Evolutionary conservation across 2,113 vertebrate species (phyloP).

Genomic region (Fregata magnificens): DNA sequence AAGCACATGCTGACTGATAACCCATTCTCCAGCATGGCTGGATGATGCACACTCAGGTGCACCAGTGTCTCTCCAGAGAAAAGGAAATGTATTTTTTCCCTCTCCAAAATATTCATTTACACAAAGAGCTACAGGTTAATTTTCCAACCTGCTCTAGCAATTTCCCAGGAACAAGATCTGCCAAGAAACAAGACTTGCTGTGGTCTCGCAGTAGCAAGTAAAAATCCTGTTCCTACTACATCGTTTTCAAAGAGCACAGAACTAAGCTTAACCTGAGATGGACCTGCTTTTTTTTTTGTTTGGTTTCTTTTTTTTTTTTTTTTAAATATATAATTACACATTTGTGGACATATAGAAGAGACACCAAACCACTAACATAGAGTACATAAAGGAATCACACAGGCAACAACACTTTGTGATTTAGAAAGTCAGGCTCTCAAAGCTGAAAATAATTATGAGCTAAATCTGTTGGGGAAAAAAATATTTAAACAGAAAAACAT

Average conservation of each 20-base stretch:
- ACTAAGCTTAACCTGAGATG: background rate
- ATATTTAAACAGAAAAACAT: background rate
- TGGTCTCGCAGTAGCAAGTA: background rate
- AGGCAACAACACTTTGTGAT: background rate
- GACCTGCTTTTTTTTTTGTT: background rate
- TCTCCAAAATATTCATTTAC: background rate
- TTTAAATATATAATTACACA: background rate
- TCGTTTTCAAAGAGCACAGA: background rate
- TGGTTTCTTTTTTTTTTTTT: too few relatives aligned
- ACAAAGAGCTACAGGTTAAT: background rate
- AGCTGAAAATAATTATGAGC: constrained; percentile 9
- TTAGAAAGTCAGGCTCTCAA: background rate
- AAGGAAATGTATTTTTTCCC: background rate
- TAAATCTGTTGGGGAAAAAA: background rate
- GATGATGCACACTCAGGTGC: background rate
- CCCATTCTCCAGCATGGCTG: rapidly evolving
- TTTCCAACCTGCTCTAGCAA: background rate
- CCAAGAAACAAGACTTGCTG: background rate
- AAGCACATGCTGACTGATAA: background rate
- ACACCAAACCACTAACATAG: background rate
- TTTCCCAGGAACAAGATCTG: background rate
- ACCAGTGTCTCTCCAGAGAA: background rate
- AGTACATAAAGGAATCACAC: background rate
- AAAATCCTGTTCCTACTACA: background rate
- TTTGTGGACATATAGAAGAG: background rate